Evolutionary conservation across 2,113 vertebrate species (phyloP), one percentile per base, ranked within the genome.

Genomic region (Corynorhinus townsendii): DNA sequence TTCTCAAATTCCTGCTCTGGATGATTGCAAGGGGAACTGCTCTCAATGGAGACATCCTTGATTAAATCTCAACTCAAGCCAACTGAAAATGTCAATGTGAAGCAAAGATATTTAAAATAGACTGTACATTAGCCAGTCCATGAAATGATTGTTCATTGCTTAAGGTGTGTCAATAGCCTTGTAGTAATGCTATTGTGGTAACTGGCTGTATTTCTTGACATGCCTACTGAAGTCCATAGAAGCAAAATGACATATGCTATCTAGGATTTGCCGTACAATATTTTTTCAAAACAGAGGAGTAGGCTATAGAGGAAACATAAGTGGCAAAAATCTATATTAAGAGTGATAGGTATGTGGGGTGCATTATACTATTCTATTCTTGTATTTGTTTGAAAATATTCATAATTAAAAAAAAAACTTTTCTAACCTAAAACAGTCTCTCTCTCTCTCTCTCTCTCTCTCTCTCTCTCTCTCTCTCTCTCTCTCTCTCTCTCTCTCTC

Each of bases 351-450:
- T 69, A 68, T 72, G 49, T 66, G 24, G 4, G 16, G 11, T 56
- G 85, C 38, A 28, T 86, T 62, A 47, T 33, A 77, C 9, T 72
- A 69, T 76, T 68, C 8, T 24, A 33, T 89, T 88, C 33, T 49
- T 72, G 24, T 40, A 7, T 83, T 62, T 93, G 11, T 86, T 81
- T 94, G 33, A 86, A 95, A 94, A 59, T 71, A 71, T 66, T 90
- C 43, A 22, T 56, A 68, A 40, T 79, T n/a, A 0, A 4, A 7
- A 66, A 86, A 11, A 35, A 54, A 3, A 54, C 49, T 75, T 72
- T 81, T 89, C 35, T 15, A 86, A 26, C 16, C 15, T 90, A 79
- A 79, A 71, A 71, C 3, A 43, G 16, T 69, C 40, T 54, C 22
- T 77, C n/a, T 77, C 33, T 87, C 35, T 49, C 47, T 40, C 38